Percentiles rank a stretch among this genome's conserved stretches.
phyloP scores from a whole-genome alignment of 1,140 invertebrate genomes.

The Drosophila sproati region DNA sequence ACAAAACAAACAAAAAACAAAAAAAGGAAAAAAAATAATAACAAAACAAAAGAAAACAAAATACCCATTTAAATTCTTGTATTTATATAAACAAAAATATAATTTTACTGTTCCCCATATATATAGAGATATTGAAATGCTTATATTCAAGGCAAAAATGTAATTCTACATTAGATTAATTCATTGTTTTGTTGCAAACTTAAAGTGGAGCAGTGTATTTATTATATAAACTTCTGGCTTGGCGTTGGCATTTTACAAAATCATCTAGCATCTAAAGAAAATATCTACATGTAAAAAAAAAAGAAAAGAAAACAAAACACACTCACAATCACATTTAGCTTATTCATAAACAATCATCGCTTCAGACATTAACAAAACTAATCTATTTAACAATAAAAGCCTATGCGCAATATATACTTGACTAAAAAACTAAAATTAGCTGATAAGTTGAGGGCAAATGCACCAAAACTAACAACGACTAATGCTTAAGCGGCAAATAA shows the following conservation, averaged over 20 bases:
- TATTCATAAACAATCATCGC: slow-evolving; percentile 23
- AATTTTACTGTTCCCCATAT: slow-evolving; percentile 54
- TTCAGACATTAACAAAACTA: slow-evolving; percentile 51
- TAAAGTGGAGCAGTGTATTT: slow-evolving; percentile 35
- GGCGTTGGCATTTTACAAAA: slow-evolving; percentile 7
- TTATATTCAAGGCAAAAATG: slow-evolving; percentile 42
- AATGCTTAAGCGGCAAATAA: slow-evolving; percentile 42
- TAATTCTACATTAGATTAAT: slow-evolving; percentile 52
- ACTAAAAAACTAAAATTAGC: slow-evolving; percentile 74
- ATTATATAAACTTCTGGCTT: slow-evolving; percentile 35
- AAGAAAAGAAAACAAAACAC: slow-evolving; percentile 24
- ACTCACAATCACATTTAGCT: slow-evolving; percentile 28
- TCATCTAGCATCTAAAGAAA: neutral
- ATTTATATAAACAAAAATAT: slow-evolving; percentile 64
- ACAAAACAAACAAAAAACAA: slow-evolving; percentile 7
- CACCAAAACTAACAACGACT: slow-evolving; percentile 51
- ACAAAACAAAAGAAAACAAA: neutral
- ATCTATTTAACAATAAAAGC: slow-evolving; percentile 19
- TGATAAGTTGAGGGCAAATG: slow-evolving; percentile 61
- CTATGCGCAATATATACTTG: slow-evolving; percentile 46
- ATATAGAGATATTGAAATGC: slow-evolving; percentile 17
- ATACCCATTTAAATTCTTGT: slow-evolving; percentile 55
- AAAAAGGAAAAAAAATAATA: slow-evolving; percentile 5
- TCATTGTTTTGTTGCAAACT: slow-evolving; percentile 38
- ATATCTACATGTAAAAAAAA: slow-evolving; percentile 13